Conservation (phyloP, 1,140 invertebrate species). For the Penaeus vannamei region DNA sequence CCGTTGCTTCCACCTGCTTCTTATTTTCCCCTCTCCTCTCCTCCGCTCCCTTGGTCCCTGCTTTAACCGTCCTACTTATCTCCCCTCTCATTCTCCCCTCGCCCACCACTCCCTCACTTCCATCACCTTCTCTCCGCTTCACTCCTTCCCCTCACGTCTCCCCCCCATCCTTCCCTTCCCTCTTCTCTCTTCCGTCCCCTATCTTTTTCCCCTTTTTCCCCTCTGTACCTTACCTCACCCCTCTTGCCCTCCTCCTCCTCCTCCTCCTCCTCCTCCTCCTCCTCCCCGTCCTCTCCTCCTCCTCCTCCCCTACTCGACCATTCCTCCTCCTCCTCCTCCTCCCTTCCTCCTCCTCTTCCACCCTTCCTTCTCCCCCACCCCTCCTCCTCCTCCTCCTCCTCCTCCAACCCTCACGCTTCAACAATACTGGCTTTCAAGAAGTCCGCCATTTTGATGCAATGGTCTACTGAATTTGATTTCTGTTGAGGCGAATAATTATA, state of each 20-base stretch:
- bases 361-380: neutral
- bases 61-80: neutral
- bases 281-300: too few species aligned
- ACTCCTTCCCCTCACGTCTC: too few species aligned
- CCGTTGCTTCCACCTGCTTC: slow-evolving; percentile 4
- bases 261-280: too few species aligned
- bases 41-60: neutral
- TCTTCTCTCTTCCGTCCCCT: too few species aligned
- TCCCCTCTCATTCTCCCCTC: neutral
- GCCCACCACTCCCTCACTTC: too few species aligned
- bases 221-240: too few species aligned
- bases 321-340: neutral
- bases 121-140: too few species aligned
- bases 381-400: neutral
- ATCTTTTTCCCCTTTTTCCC: too few species aligned
- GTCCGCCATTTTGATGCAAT: slow-evolving; percentile 38
- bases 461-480: neutral
- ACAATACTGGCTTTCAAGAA: slow-evolving; percentile 36
- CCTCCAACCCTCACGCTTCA: slow-evolving; percentile 13
- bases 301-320: neutral
- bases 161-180: too few species aligned
- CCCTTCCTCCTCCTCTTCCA: neutral
- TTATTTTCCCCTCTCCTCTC: slow-evolving; percentile 16
- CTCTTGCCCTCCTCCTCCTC: too few species aligned
- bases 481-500: too few species aligned